Base-by-base conservation (phyloP, 2,888 invertebrate species). In the Argyresthia albistria region DNA sequence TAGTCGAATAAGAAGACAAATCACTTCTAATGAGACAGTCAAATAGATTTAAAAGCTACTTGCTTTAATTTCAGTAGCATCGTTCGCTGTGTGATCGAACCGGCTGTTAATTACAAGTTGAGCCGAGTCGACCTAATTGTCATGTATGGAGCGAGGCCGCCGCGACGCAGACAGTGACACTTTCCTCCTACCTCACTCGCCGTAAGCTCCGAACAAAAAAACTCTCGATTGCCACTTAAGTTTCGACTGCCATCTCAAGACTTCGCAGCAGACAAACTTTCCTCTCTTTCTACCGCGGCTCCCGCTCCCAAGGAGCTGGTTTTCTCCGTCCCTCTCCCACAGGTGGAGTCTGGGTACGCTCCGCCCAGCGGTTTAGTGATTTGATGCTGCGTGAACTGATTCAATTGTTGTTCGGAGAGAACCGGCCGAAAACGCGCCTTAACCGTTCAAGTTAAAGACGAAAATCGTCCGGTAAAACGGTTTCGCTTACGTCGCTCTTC, bases 381-480 rank as follows among this genome's bases (percentile, higher is more conserved):
- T 87, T 87, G 87, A 87, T 87, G 87, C 87, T 86, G 87, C 84
- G 86, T 87, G 82, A 87, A 87, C 86, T 87, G 87, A 87, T 87
- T 87, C 87, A 87, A 87, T 87, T 86, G 84, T 84, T 80, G 72
- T 75, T 67, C 65, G 69, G 68, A 64, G 61, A 70, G 65, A 64
- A 62, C 64, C 72, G 67, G 67, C 72, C 78, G 63, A 82, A 82
- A 83, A 80, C 72, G 73, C 65, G 70, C 80, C 78, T 80, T 86
- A 86, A 80, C 65, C 53, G 73, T 72, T 77, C 67, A 71, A 64
- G 69, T 76, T 87, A 86, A 80, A 86, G 87, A 76, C 81, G 74
- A 86, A 82, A 84, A 81, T 84, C 70, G 83, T 73, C 73, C 76
- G 75, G 67, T 83, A 83, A 84, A 86, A 76, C 74, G 80, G 60